Evolutionary conservation across 2,888 invertebrate genomes (phyloP).

Genomic region (Drosophila imparisetae): DNA sequence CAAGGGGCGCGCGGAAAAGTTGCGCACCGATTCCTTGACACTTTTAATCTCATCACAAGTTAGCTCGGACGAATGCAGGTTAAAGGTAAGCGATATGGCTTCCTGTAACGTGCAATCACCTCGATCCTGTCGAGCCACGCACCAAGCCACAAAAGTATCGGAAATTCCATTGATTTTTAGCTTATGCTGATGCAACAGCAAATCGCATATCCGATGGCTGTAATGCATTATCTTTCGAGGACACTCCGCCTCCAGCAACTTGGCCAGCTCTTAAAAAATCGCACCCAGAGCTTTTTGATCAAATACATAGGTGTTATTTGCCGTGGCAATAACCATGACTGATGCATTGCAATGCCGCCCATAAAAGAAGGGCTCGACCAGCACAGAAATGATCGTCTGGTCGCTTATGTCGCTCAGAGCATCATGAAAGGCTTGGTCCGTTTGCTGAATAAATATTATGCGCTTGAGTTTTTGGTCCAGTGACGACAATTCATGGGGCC

Average conservation of each 20-base stretch:
- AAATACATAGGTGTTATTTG: constrained; percentile 51
- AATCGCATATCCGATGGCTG: constrained; percentile 59
- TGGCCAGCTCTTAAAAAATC: constrained; percentile 36
- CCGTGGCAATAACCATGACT: constrained; percentile 55
- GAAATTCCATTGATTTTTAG: constrained; percentile 47
- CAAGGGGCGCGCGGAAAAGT: constrained; percentile 49
- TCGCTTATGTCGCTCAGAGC: constrained; percentile 57
- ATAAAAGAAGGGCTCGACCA: constrained; percentile 65
- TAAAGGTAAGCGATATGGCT: constrained; percentile 45
- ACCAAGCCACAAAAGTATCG: constrained; percentile 62
- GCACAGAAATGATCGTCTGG: constrained; percentile 52
- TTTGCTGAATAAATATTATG: constrained; percentile 49
- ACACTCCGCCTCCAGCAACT: not conserved
- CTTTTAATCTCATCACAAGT: constrained; percentile 44
- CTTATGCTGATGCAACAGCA: constrained; percentile 32
- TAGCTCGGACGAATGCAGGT: constrained; percentile 33
- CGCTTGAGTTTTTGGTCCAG: constrained; percentile 41
- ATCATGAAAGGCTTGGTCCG: constrained; percentile 46
- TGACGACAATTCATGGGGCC: constrained; percentile 23
- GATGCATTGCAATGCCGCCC: constrained; percentile 51
- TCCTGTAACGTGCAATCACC: constrained; percentile 36
- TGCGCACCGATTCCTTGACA: constrained; percentile 30
- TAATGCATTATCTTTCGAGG: constrained; percentile 64
- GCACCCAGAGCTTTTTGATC: constrained; percentile 53
- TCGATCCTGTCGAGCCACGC: constrained; percentile 39